A percentile compares a stretch with the other conserved stretches of the same genome.
phyloP scores from a whole-genome alignment of 2,113 vertebrate species.

The Eulemur macaco region DNA sequence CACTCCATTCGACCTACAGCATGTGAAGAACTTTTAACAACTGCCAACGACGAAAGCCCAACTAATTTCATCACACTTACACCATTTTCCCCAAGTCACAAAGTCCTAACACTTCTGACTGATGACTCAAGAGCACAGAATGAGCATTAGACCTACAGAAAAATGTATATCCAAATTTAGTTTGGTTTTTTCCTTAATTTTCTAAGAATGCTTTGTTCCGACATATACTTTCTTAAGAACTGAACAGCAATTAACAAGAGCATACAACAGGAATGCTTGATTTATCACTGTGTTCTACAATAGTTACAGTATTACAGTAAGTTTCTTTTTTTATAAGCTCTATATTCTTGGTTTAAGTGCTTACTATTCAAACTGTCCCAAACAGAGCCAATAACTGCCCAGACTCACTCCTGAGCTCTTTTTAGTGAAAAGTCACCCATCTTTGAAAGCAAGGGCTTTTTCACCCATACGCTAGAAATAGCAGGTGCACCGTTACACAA shows the following conservation, averaged over 20 bases:
- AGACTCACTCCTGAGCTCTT: background rate
- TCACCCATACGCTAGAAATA: background rate
- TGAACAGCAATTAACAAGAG: background rate
- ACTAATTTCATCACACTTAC: constrained; percentile 36
- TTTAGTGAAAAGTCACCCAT: constrained; percentile 8
- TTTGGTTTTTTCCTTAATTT: background rate
- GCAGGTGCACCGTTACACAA: constrained; percentile 76
- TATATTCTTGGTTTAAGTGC: background rate
- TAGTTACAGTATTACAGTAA: background rate
- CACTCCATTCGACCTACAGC: background rate
- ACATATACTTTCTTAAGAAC: background rate
- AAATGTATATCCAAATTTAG: background rate
- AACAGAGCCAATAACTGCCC: background rate
- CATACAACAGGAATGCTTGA: background rate
- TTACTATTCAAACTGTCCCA: background rate
- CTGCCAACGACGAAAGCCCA: background rate
- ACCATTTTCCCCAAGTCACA: background rate
- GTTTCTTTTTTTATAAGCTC: background rate
- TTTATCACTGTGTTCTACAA: background rate
- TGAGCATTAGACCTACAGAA: background rate
- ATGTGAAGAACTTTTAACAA: constrained; percentile 20
- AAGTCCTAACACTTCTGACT: background rate
- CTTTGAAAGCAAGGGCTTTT: constrained; percentile 24
- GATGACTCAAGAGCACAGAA: background rate
- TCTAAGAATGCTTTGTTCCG: background rate